Evolutionary conservation across 30 jellyfish, hydroid and myxozoan genomes (phyloP), one percentile per base, ranked within the genome.

Genomic region (Mastigias papua): DNA sequence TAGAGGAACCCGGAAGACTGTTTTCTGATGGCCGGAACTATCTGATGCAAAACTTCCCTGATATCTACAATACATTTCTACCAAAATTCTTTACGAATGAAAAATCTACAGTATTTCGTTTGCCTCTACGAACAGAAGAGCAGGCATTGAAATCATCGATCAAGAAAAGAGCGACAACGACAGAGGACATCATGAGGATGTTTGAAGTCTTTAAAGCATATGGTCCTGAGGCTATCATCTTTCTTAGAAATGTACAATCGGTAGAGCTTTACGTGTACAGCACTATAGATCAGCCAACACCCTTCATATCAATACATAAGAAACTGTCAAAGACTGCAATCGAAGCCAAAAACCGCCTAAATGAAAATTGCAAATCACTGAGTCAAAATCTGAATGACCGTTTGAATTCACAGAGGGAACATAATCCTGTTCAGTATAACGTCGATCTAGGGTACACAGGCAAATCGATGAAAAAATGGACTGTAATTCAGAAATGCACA

Each of bases 1-100:
- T 31, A 69, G 35, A 54, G 2, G 60, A 84, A 22, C 98, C 98
- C 17, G 98, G 98, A 22, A 17, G 90, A 49, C 67, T 65, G 96
- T 66, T 85, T 34, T 16, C 69, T 66, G 58, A 84, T 42, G 97
- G 92, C 25, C 79, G 97, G 80, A 54, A 69, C 1, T 46, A 48
- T 29, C 28, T 91, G 35, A 29, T 35, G 48, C 77, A 63, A 0
- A 30, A 51, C 2, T 88, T 66, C 26, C 80, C 88, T 8, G 92
- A 88, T 30, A 64, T 88, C 48, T 62, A 77, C 63, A 2, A 46
- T 21, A 63, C 96, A 63, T 90, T 42, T 64, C 27, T 73, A 42
- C 87, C 86, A 60, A 51, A 62, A 5, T 76, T 62, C 1, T 51
- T 77, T 28, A 58, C 32, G 16, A 28, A 94, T 0, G 78, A 76